Conservation (phyloP, 2,113 vertebrate species). For the Edolisoma coerulescens region DNA sequence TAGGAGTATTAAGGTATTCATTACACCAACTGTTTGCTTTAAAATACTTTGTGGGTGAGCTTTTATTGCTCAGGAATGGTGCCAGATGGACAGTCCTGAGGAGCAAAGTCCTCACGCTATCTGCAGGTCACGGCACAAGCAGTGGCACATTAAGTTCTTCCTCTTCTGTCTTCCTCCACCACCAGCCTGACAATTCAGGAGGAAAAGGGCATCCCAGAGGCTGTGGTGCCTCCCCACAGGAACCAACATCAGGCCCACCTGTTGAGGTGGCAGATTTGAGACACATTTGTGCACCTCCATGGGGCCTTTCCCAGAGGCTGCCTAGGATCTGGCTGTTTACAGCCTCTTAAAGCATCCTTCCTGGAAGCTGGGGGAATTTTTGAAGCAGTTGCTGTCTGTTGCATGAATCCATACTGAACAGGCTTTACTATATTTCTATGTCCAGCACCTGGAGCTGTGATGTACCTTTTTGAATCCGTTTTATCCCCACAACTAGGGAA, state of each 20-base stretch:
- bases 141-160: not conserved
- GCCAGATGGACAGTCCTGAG: conserved; percentile 43
- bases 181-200: not conserved
- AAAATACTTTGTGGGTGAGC: conserved; percentile 16
- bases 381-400: not conserved
- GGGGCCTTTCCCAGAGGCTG: not conserved
- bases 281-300: rapidly evolving
- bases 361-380: not conserved
- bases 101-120: conserved; percentile 26
- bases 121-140: not conserved
- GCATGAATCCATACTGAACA: not conserved
- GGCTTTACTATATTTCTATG: not conserved
- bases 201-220: not conserved
- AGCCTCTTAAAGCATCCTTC: not conserved
- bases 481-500: not conserved
- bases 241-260: not conserved
- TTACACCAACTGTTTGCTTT: conserved; percentile 31
- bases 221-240: not conserved
- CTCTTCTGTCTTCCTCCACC: not conserved
- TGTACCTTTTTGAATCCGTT: not conserved
- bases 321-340: not conserved
- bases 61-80: conserved; percentile 41
- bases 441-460: not conserved
- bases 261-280: not conserved
- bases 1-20: conserved; percentile 44